Conservation (phyloP, 2,888 invertebrate species). For the Polyploca ridens region DNA sequence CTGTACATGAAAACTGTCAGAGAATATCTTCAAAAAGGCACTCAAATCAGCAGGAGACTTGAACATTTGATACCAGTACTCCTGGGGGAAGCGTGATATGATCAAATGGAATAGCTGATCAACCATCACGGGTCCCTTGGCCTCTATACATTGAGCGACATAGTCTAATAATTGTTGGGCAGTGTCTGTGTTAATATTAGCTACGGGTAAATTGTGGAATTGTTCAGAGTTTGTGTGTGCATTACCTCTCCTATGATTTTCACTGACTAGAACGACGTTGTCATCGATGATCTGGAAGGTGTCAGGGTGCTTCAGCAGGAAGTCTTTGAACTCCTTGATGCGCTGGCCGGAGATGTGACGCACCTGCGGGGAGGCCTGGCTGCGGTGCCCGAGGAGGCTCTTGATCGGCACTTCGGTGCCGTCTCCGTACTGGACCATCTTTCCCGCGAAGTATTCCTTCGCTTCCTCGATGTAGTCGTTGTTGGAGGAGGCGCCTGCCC, state of each 20-base stretch:
- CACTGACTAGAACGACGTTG: slow-evolving; percentile 91
- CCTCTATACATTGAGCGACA: slow-evolving; percentile 92
- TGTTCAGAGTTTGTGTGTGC: slow-evolving; percentile 87
- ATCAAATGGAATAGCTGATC: slow-evolving; percentile 94
- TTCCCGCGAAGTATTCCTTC: slow-evolving; percentile 98
- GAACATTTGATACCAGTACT: slow-evolving; percentile 93
- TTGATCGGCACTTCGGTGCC: slow-evolving; percentile 98
- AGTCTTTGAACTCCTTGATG: slow-evolving; percentile 96
- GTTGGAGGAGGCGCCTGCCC: slow-evolving; percentile 86
- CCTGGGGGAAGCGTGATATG: slow-evolving; percentile 90
- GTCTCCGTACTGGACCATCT: slow-evolving; percentile 97
- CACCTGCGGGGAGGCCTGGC: slow-evolving; percentile 98
- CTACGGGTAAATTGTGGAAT: slow-evolving; percentile 89
- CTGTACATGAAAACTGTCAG: slow-evolving; percentile 97
- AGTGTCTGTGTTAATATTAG: slow-evolving; percentile 92
- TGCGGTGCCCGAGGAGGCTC: slow-evolving; percentile 97
- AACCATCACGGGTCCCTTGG: slow-evolving; percentile 92
- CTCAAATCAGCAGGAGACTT: slow-evolving; percentile 95
- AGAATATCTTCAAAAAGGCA: slow-evolving; percentile 96
- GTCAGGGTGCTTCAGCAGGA: slow-evolving; percentile 92
- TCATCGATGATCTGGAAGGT: slow-evolving; percentile 94
- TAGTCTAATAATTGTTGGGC: slow-evolving; percentile 93
- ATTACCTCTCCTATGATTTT: slow-evolving; percentile 87
- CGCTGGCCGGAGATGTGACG: slow-evolving; percentile 97
- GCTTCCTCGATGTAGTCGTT: slow-evolving; percentile 98